Percentiles rank a stretch among this genome's conserved stretches.
Evolutionary conservation across 2,797 vertebrate genomes (phyloP).

Genomic region (Acipenser transmontanus): DNA sequence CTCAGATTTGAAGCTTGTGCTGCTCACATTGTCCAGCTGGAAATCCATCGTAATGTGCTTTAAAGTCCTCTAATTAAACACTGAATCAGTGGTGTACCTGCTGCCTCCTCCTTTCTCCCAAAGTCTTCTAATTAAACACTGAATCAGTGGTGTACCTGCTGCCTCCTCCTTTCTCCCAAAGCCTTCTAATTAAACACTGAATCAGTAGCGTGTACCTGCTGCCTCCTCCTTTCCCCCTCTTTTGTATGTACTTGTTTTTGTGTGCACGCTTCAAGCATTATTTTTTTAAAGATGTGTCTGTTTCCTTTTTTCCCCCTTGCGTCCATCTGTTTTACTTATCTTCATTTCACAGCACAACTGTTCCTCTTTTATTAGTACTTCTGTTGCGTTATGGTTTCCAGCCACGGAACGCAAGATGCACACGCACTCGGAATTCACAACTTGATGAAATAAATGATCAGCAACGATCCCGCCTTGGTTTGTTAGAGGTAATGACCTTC

Average conservation of each 20-base stretch:
- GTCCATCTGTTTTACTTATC: constrained; percentile 50
- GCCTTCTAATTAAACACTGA: neutral
- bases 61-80: neutral
- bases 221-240: neutral
- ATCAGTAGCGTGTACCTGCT: neutral
- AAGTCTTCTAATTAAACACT: neutral
- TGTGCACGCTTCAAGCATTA: constrained; percentile 27
- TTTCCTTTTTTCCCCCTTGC: constrained; percentile 39
- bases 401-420: neutral
- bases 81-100: neutral
- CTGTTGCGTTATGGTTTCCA: constrained; percentile 8
- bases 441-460: neutral
- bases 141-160: neutral
- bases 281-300: constrained; percentile 19
- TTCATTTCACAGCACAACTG: constrained; percentile 42
- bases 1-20: too few species aligned
- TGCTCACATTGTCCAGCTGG: too few species aligned
- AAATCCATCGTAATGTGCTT: too few species aligned
- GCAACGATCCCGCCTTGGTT: neutral
- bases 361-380: constrained; percentile 42
- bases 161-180: neutral
- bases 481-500: neutral
- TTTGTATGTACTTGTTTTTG: neutral
- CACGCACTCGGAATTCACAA: constrained; percentile 2
- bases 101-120: too few species aligned